phyloP scores from a whole-genome alignment of 2,797 vertebrate genomes.

The Enteromius viviparus region DNA sequence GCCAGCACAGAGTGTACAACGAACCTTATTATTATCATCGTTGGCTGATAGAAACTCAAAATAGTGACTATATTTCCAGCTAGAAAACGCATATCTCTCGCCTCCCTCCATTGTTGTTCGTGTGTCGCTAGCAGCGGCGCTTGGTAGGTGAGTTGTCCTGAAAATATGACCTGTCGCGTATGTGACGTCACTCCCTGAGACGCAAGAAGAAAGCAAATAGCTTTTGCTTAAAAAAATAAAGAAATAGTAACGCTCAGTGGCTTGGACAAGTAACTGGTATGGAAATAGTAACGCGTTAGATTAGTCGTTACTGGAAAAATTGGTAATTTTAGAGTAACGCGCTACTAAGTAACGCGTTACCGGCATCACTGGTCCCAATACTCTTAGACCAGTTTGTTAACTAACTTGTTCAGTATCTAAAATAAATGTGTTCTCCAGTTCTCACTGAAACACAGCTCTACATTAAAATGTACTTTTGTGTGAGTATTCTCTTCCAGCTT shows the following conservation, averaged over 20 bases:
- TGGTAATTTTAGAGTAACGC: too few relatives aligned
- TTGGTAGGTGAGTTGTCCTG: too few relatives aligned
- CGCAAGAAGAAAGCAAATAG: neutral
- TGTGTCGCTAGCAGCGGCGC: neutral
- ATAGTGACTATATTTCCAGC: too few relatives aligned
- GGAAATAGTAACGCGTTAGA: too few relatives aligned
- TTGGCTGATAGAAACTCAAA: too few relatives aligned
- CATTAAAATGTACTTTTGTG: neutral
- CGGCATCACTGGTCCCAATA: neutral
- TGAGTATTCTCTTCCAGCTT: neutral
- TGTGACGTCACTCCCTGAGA: neutral
- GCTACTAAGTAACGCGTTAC: too few relatives aligned
- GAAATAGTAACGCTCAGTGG: neutral
- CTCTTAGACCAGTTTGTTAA: neutral
- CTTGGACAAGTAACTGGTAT: too few relatives aligned
- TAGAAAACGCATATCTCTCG: too few relatives aligned
- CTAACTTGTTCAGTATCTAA: neutral
- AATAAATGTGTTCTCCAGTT: neutral
- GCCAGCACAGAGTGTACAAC: constrained; percentile 15
- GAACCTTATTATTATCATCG: neutral
- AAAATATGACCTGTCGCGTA: neutral
- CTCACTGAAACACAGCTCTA: neutral
- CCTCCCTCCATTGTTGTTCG: neutral
- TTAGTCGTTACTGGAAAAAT: too few relatives aligned
- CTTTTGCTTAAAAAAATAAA: neutral